Conservation (phyloP, 2,113 vertebrate genomes). For the Shinisaurus crocodilurus region DNA sequence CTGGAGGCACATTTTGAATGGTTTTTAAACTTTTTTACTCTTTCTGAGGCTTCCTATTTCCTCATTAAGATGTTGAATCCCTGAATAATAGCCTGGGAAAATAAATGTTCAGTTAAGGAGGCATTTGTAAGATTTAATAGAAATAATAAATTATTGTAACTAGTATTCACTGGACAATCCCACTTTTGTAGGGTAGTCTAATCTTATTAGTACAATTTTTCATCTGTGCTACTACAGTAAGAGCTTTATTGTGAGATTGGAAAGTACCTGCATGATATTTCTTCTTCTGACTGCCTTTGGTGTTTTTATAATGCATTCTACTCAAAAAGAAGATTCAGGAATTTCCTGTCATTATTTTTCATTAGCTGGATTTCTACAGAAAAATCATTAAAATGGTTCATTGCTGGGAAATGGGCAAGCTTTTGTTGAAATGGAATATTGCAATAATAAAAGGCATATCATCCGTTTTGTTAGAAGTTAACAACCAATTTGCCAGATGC, state of each 20-base stretch:
- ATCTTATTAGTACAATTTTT: constrained; percentile 28
- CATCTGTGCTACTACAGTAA: constrained; percentile 40
- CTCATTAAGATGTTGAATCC: constrained; percentile 48
- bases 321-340: constrained; percentile 54
- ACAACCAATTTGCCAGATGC: constrained; percentile 74
- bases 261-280: constrained; percentile 38
- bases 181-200: constrained; percentile 43
- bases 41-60: constrained; percentile 41
- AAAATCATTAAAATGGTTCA: constrained; percentile 67
- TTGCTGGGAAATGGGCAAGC: constrained; percentile 53
- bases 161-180: constrained; percentile 52
- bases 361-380: constrained; percentile 66
- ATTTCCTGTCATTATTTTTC: constrained; percentile 62
- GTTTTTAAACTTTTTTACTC: constrained; percentile 41
- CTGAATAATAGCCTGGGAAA: constrained; percentile 41
- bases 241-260: constrained; percentile 50
- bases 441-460: constrained; percentile 68
- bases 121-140: constrained; percentile 48
- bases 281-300: constrained; percentile 60
- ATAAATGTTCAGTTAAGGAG: constrained; percentile 53
- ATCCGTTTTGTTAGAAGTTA: constrained; percentile 72
- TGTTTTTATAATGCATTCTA: constrained; percentile 46
- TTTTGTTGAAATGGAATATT: constrained; percentile 59
- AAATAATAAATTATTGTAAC: constrained; percentile 60
- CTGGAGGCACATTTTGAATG: constrained; percentile 6